Percentiles rank a stretch among this genome's conserved stretches.
Conservation (phyloP, 2,888 invertebrate genomes). For the Drosophila lutescens region DNA sequence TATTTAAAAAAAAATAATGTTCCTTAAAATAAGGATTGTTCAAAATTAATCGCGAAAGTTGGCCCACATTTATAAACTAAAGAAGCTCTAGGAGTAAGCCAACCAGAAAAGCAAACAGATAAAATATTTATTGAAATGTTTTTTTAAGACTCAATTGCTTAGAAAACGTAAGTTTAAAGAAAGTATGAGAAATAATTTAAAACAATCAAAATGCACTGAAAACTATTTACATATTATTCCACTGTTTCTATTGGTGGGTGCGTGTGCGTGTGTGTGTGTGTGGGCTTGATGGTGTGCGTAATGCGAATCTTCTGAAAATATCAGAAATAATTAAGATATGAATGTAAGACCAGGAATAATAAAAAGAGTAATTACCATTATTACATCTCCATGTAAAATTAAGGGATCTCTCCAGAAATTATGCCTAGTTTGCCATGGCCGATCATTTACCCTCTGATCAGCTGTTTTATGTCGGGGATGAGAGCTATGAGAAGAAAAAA, state of each 20-base stretch:
- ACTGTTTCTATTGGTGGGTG: slow-evolving; percentile 26
- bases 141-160: background rate
- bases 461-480: too few relatives aligned
- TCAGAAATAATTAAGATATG: too few relatives aligned
- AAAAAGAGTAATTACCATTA: too few relatives aligned
- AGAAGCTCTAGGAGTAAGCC: background rate
- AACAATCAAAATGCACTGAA: slow-evolving; percentile 11
- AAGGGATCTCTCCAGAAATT: too few relatives aligned
- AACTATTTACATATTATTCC: slow-evolving; percentile 25
- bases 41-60: background rate
- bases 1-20: too few relatives aligned
- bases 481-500: too few relatives aligned
- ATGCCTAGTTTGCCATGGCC: too few relatives aligned
- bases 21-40: too few relatives aligned
- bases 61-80: background rate
- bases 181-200: background rate
- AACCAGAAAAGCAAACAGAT: background rate
- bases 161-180: background rate
- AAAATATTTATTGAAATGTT: background rate
- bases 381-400: too few relatives aligned
- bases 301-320: too few relatives aligned
- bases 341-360: too few relatives aligned
- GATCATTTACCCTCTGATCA: too few relatives aligned
- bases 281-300: slow-evolving; percentile 61
- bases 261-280: background rate